Evolutionary conservation across 2,797 vertebrate species (phyloP), one percentile per base, ranked within the genome.

Genomic region (Scomberomorus guttatus): DNA sequence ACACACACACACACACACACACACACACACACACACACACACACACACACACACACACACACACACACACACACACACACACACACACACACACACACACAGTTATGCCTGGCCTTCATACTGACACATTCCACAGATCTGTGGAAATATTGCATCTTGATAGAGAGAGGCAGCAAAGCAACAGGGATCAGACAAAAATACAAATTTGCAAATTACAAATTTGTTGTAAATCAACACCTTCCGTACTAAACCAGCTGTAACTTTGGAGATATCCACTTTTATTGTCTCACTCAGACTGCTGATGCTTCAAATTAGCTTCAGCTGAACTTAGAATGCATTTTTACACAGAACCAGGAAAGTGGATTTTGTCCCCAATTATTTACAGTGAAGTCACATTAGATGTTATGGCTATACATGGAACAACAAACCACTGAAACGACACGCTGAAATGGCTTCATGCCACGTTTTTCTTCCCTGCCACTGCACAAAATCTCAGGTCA

Each of bases 91-190:
- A 66, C 56, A 66, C 34, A 66, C n/a, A 29, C 13, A 72, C 24
- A 37, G 20, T 20, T 29, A 70, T 42, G 50, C 39, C 29, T 68
- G 42, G 66, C 51, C 5, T 60, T n/a, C 64, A 59, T 11, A 60
- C 27, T 66, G 65, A 64, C 56, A 73, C 37, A 80, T 77, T 82
- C 69, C 75, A 57, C 34, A 68, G 46, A 64, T 72, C 22, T 48
- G 61, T 32, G 46, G 44, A 76, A 48, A 46, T 48, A 63, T 44
- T 67, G 32, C 25, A 70, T 66, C 9, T 58, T 50, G 54, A 60
- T 29, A 59, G 51, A 11, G 32, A 63, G 27, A 15, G 9, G 6
- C 25, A 54, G 37, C 25, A 46, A 15, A 56, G 18, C 39, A 24
- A 20, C 22, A 42, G 13, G 4, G 6, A 14, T 57, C 24, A 32